Evolutionary conservation across 2,797 vertebrate species (phyloP).

Genomic region (Mus minutoides): DNA sequence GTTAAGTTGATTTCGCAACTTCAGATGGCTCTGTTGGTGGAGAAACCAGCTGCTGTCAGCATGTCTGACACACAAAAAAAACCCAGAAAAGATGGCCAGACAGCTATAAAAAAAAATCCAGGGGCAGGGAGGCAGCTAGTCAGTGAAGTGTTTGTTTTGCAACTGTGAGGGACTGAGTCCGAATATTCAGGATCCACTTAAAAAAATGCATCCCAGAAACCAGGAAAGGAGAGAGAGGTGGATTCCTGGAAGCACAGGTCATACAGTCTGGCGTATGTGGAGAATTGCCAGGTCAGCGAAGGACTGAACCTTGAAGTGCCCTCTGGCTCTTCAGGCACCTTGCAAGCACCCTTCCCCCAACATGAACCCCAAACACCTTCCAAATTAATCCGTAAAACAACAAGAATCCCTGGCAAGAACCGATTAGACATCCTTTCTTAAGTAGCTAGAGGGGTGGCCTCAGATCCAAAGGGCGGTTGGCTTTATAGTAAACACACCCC

Average conservation of each 20-base stretch:
- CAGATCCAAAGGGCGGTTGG: background rate
- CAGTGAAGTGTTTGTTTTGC: background rate
- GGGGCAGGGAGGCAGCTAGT: background rate
- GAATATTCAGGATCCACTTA: background rate
- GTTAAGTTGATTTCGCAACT: background rate
- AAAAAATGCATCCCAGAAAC: background rate
- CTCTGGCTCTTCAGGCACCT: background rate
- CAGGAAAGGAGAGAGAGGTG: background rate
- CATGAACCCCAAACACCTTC: background rate
- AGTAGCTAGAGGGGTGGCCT: fast-evolving
- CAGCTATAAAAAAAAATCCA: background rate
- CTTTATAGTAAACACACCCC: background rate
- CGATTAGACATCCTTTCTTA: background rate
- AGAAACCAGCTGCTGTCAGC: background rate
- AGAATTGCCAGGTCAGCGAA: background rate
- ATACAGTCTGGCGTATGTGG: background rate
- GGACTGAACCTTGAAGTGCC: background rate
- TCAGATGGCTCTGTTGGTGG: background rate
- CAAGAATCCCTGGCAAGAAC: background rate
- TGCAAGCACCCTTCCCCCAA: background rate
- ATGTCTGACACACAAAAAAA: background rate
- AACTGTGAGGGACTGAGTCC: background rate
- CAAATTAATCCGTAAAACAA: background rate
- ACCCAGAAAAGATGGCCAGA: background rate
- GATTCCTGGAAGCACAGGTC: background rate